A percentile compares a stretch with the other conserved stretches of the same genome.
Evolutionary conservation across 2,113 vertebrate species (phyloP).

Genomic region (Brachyhypopomus occidentalis): DNA sequence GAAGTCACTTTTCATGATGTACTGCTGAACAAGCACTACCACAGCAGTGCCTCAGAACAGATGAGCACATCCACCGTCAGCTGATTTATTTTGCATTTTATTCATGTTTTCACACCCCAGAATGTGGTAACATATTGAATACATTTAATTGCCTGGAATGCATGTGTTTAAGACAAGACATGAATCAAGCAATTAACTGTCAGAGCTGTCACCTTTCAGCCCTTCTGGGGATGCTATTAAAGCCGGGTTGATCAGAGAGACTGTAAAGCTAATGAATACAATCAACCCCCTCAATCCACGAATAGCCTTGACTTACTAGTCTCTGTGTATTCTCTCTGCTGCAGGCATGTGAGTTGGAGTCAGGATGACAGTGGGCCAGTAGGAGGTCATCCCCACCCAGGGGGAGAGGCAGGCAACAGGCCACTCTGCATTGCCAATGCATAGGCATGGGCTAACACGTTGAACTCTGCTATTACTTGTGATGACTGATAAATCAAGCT

Average conservation of each 20-base stretch:
- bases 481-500: neutral
- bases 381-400: constrained; percentile 53
- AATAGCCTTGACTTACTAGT: constrained; percentile 60
- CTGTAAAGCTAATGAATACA: neutral
- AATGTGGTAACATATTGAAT: constrained; percentile 58
- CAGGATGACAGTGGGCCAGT: constrained; percentile 40
- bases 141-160: constrained; percentile 55
- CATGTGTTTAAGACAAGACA: constrained; percentile 24
- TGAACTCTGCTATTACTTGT: constrained; percentile 37
- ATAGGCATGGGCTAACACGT: neutral
- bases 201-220: neutral
- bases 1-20: too few species aligned
- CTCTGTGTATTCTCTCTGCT: constrained; percentile 44
- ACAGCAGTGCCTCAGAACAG: too few species aligned
- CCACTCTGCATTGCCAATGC: constrained; percentile 29
- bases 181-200: constrained; percentile 53
- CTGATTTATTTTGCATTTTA: constrained; percentile 19
- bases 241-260: constrained; percentile 20
- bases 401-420: constrained; percentile 41
- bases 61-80: too few species aligned
- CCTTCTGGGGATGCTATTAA: constrained; percentile 12
- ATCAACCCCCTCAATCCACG: constrained; percentile 39
- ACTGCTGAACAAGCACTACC: too few species aligned
- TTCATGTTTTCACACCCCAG: constrained; percentile 6
- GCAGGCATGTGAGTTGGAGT: constrained; percentile 72